Conservation (phyloP, 2,888 invertebrate genomes). For the Synergus laeviventris region DNA sequence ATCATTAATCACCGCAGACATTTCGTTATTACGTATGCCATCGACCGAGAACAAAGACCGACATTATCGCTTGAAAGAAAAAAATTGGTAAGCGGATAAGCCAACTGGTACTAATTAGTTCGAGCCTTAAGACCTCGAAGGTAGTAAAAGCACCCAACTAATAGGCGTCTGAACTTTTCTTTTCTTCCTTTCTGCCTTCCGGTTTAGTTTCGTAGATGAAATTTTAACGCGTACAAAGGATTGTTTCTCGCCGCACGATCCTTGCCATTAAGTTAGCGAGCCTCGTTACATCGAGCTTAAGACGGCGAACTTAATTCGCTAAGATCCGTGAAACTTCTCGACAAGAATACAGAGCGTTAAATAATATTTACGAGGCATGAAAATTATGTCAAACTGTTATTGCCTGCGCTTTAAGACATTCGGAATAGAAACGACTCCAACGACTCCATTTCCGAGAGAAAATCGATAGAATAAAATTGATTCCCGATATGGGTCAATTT, state of each 20-base stretch:
- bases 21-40: constrained; percentile 52
- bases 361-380: constrained; percentile 38
- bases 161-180: constrained; percentile 15
- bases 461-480: too few species aligned
- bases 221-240: constrained; percentile 34
- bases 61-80: constrained; percentile 33
- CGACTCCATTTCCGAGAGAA: not conserved
- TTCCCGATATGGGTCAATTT: not conserved
- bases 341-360: constrained; percentile 38
- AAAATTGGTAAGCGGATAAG: constrained; percentile 39
- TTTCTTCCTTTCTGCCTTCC: constrained; percentile 8
- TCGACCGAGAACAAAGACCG: constrained; percentile 46
- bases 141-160: constrained; percentile 6
- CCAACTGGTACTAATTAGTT: constrained; percentile 46
- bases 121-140: constrained; percentile 33
- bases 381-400: constrained; percentile 40
- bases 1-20: constrained; percentile 50
- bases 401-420: constrained; percentile 5
- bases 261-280: constrained; percentile 31
- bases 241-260: constrained; percentile 30
- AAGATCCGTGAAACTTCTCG: constrained; percentile 35
- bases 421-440: not conserved
- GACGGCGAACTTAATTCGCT: constrained; percentile 29
- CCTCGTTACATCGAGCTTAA: constrained; percentile 38
- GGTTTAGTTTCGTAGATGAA: constrained; percentile 16